Base-by-base conservation (phyloP, 53 echinoderm and acorn worm species). In the Antedon mediterranea region DNA sequence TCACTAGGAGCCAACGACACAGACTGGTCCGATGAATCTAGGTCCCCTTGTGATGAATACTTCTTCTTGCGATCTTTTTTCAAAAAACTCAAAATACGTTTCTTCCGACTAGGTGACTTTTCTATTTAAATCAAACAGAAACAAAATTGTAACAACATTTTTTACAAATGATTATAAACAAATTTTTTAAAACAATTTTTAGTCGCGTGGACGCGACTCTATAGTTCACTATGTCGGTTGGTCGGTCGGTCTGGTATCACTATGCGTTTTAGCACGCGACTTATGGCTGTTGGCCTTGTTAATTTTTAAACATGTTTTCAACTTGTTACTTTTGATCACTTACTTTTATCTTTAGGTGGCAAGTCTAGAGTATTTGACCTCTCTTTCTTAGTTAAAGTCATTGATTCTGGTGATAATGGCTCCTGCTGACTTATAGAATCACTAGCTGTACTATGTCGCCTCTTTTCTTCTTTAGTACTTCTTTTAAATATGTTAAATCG, bases 401-500 rank as follows among this genome's bases (percentile, higher is more conserved):
- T 43, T 43, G 78, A 43, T 77, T 37, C 37, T 37, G 37, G 4
- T 11, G 37, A 37, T 11, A 57, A 11, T 23, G 57, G 9, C 2
- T 57, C 57, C 23, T n/a, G n/a, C n/a, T 57, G 57, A 23, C 14
- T 26, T 57, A 26, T 15, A 57, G 26, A 2, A 23, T 57, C 57
- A 57, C 57, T 57, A 18, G 57, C 26, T 3, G 57, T 57, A 33
- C 82, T 86, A 0, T 30, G 43, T 28, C 83, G 42, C 75, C 79
- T 31, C 76, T 78, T 79, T 4, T 72, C 74, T 13, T 90, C 90
- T 41, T 90, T 90, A 33, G 85, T 85, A 43, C 85, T 88, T 80
- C 82, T 83, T 42, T 84, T 79, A 80, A 90, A 90, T 30, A 81
- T 78, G 71, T 82, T 76, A 72, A 90, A 87, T 32, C 88, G 82